Percentiles rank a stretch among this genome's conserved stretches.
Evolutionary conservation across 2,113 vertebrate genomes (phyloP).

Genomic region (Bubo blakistoni): DNA sequence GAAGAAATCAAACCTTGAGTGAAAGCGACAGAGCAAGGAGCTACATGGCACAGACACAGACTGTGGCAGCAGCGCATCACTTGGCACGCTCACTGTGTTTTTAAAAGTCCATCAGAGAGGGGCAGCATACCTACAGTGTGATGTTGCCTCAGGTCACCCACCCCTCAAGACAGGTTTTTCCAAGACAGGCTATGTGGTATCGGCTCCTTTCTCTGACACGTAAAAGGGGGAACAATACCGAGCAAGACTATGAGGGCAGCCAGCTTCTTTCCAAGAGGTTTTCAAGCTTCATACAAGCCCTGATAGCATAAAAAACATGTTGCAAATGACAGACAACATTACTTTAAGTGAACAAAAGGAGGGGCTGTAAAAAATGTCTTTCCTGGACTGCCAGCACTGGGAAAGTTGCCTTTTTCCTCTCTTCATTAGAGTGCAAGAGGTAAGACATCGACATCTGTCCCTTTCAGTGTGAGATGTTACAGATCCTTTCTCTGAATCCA

Average conservation of each 20-base stretch:
- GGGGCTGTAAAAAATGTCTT: background rate
- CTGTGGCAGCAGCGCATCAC: background rate
- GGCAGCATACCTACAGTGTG: background rate
- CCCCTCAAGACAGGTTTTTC: background rate
- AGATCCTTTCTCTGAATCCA: background rate
- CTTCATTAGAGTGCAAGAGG: background rate
- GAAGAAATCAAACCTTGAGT: background rate
- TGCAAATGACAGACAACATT: background rate
- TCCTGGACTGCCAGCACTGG: background rate
- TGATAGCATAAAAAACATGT: background rate
- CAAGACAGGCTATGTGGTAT: background rate
- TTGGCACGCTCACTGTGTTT: background rate
- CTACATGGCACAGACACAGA: rapidly evolving
- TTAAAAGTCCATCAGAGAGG: background rate
- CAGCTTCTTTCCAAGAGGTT: background rate
- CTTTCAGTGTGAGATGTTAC: background rate
- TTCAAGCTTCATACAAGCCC: background rate
- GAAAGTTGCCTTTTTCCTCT: background rate
- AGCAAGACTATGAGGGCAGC: background rate
- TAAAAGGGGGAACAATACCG: background rate
- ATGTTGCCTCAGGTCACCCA: background rate
- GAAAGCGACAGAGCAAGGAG: background rate
- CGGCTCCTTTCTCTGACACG: background rate
- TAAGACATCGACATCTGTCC: background rate
- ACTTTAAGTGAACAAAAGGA: background rate